phyloP scores from a whole-genome alignment of 2,888 invertebrate genomes.

The Clistopyga incitator region DNA sequence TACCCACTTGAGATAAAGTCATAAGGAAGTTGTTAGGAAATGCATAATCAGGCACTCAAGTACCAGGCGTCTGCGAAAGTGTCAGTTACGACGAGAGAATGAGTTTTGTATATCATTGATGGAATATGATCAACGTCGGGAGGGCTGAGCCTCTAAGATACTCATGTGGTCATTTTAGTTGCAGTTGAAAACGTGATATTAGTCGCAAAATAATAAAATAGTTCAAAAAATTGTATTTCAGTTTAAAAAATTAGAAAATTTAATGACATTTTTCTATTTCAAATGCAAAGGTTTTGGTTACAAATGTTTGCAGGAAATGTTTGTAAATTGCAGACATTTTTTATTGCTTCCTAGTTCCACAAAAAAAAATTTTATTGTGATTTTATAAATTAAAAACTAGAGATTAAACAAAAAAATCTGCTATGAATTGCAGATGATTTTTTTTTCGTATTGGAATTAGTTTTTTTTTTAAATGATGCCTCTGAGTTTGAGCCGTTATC shows the following conservation, averaged over 20 bases:
- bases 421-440: no score
- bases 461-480: background rate
- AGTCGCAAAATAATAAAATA: no score
- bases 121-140: background rate
- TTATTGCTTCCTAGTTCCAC: no score
- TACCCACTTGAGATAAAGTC: background rate
- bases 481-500: background rate
- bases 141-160: background rate
- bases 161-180: background rate
- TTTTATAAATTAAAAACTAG: no score
- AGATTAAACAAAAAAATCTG: no score
- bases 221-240: no score
- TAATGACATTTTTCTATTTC: no score
- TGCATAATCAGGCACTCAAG: slow-evolving; percentile 1
- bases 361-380: no score
- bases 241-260: no score
- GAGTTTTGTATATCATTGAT: background rate
- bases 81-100: background rate
- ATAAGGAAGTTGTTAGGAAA: slow-evolving; percentile 16
- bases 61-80: background rate
- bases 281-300: no score
- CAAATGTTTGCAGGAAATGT: no score
- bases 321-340: no score
- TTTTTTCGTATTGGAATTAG: background rate
- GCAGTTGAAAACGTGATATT: background rate